Conservation (phyloP, 2,113 vertebrate genomes). For the Prinia subflava region DNA sequence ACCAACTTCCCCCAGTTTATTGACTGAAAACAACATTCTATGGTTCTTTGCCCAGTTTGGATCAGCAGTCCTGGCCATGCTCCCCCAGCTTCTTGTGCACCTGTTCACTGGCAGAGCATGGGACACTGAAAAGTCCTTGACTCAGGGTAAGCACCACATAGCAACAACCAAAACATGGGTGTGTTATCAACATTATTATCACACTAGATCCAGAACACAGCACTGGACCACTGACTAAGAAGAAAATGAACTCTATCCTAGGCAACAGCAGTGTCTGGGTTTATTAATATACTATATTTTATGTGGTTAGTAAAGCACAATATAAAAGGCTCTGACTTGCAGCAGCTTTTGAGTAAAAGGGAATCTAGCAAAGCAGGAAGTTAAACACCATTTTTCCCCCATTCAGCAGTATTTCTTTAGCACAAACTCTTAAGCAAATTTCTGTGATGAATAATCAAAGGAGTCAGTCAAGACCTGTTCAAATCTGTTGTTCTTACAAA, state of each 20-base stretch:
- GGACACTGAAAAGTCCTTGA: neutral
- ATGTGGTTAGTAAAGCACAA: neutral
- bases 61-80: neutral
- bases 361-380: neutral
- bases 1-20: neutral
- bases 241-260: neutral
- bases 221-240: neutral
- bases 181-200: neutral
- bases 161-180: neutral
- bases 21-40: neutral
- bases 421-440: neutral
- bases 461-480: neutral
- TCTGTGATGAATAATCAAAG: neutral
- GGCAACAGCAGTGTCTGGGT: neutral
- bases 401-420: neutral
- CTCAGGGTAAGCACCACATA: neutral
- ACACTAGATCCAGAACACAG: neutral
- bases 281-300: neutral
- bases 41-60: neutral
- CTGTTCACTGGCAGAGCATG: neutral
- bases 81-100: neutral
- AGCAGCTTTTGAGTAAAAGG: neutral
- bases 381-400: neutral
- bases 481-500: neutral
- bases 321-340: neutral